A percentile compares a stretch with the other conserved stretches of the same genome.
These are phyloP conservation scores for Pyrrhosoma nymphula DNA, from an alignment of 2,888 invertebrate species.

Conservation along the genomic window DNA sequence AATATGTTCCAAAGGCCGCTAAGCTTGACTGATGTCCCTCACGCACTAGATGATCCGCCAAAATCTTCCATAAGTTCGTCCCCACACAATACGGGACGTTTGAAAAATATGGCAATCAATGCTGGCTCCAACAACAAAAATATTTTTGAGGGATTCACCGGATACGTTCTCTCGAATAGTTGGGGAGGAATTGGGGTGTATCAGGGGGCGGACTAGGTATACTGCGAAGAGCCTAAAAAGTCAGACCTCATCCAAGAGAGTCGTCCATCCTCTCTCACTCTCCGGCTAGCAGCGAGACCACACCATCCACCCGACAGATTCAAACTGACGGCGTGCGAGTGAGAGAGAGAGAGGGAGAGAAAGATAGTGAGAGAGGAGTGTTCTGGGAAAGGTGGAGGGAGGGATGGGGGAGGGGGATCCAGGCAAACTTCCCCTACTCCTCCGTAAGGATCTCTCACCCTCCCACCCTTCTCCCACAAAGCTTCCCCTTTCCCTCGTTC, in stretches of 20 bases:
- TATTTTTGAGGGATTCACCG: background rate
- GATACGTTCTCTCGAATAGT: background rate
- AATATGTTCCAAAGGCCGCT: background rate
- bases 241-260: slow-evolving; percentile 7
- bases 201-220: background rate
- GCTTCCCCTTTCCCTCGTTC: background rate
- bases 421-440: slow-evolving; percentile 28
- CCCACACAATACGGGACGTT: background rate
- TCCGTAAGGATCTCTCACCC: background rate
- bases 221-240: background rate
- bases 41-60: background rate
- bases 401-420: background rate
- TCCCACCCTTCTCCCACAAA: background rate
- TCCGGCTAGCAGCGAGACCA: slow-evolving; percentile 1
- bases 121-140: background rate
- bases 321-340: slow-evolving; percentile 49
- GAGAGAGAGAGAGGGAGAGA: slow-evolving; percentile 55
- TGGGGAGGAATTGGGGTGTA: background rate
- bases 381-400: background rate
- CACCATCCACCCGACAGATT: slow-evolving; percentile 65
- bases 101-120: background rate
- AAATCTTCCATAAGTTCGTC: background rate
- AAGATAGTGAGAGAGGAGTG: background rate
- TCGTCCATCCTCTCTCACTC: slow-evolving; percentile 47
- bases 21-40: background rate